Percentiles rank a stretch among this genome's conserved stretches.
These are phyloP conservation scores for Mizuhopecten yessoensis DNA, from an alignment of 1,140 invertebrate genomes.

Conservation along the genomic window DNA sequence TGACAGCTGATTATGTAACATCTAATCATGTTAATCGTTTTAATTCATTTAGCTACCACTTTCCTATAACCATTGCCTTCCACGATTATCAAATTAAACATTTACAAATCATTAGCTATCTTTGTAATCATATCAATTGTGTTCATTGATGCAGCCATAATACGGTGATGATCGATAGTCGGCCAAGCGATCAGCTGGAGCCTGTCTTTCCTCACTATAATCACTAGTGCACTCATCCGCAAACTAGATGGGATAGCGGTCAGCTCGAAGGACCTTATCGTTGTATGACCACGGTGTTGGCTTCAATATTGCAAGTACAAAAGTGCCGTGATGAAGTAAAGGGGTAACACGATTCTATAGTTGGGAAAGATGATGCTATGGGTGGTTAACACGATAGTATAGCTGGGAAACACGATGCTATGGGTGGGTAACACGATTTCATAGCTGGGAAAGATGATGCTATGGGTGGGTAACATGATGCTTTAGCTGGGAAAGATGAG, in stretches of 20 bases:
- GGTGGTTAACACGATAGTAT: neutral
- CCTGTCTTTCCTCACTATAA: neutral
- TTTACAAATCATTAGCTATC: conserved; percentile 35
- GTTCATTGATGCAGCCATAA: conserved; percentile 2
- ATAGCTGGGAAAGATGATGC: neutral
- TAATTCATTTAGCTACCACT: conserved; percentile 33
- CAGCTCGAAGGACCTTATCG: neutral
- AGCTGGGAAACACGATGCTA: neutral
- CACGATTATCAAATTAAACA: conserved; percentile 8
- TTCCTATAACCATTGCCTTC: conserved; percentile 27
- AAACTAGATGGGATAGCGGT: too few species aligned
- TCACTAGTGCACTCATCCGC: neutral
- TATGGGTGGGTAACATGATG: neutral
- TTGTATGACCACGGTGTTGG: too few species aligned
- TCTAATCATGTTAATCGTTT: neutral
- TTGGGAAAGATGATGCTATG: neutral
- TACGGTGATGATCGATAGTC: neutral
- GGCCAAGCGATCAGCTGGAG: neutral
- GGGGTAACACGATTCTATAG: neutral
- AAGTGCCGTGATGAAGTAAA: neutral
- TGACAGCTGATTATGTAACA: neutral
- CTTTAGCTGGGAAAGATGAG: neutral
- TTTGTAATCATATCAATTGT: conserved; percentile 35
- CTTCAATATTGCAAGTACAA: too few species aligned
- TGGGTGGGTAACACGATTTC: neutral